A percentile compares a stretch with the other conserved stretches of the same genome.
Evolutionary conservation across 2,797 vertebrate genomes (phyloP).

Genomic region (Gallinago stenura): DNA sequence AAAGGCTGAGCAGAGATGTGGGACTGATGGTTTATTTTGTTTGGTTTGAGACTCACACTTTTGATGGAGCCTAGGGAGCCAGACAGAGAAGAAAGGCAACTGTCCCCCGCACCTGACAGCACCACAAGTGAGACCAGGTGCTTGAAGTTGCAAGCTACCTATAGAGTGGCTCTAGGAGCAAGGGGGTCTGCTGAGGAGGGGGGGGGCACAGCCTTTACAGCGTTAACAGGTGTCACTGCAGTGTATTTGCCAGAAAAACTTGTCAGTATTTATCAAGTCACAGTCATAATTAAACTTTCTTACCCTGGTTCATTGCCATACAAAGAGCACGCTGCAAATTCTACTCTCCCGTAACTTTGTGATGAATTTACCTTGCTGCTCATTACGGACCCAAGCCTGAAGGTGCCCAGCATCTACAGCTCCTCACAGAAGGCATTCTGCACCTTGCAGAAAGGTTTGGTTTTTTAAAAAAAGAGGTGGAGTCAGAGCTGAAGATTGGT

Average conservation of each 20-base stretch:
- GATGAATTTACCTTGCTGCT: neutral
- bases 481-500: neutral
- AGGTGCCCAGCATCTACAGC: neutral
- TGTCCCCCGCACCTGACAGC: slow-evolving; percentile 10
- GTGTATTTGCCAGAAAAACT: neutral
- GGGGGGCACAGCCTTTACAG: neutral
- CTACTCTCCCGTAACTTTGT: neutral
- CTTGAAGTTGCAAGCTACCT: neutral
- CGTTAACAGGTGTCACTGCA: neutral
- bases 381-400: neutral
- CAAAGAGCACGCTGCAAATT: neutral
- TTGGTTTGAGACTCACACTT: slow-evolving; percentile 59
- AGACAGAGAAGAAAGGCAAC: slow-evolving; percentile 33
- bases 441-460: neutral
- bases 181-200: neutral
- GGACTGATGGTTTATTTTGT: slow-evolving; percentile 65
- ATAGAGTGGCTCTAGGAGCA: neutral
- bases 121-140: slow-evolving; percentile 18
- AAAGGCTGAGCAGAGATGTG: slow-evolving; percentile 54
- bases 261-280: neutral
- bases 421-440: neutral
- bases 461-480: neutral
- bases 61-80: slow-evolving; percentile 39
- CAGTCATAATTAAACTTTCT: neutral
- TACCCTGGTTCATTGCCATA: accelerated